phyloP scores from a whole-genome alignment of 2,113 vertebrate genomes.

The Callospermophilus lateralis region DNA sequence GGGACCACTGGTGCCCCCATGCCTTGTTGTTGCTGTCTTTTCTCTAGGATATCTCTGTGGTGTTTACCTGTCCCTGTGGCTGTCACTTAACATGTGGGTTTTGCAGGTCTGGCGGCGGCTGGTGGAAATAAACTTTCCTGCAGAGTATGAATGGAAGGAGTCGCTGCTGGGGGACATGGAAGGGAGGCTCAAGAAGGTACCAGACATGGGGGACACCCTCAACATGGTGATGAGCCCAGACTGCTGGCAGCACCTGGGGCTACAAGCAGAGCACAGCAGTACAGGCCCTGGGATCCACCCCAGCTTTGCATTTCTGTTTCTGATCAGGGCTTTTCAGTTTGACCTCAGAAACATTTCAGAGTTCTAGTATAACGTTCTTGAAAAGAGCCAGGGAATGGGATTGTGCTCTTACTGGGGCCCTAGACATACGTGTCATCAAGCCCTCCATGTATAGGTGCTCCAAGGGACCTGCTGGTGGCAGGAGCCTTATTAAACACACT shows the following conservation, averaged over 20 bases:
- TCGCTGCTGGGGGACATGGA: constrained; percentile 89
- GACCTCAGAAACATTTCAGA: accelerated
- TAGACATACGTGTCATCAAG: accelerated
- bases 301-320: background rate
- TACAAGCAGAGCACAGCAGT: accelerated
- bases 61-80: background rate
- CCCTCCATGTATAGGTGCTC: accelerated
- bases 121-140: constrained; percentile 89
- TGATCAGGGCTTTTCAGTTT: background rate
- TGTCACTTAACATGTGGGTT: background rate
- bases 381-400: background rate
- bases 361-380: background rate
- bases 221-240: accelerated
- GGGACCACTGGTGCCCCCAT: background rate
- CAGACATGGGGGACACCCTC: accelerated
- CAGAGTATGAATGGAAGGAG: constrained; percentile 87
- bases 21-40: background rate
- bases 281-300: accelerated
- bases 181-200: constrained; percentile 91
- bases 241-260: accelerated
- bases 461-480: background rate
- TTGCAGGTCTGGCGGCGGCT: constrained; percentile 91
- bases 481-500: too few relatives aligned
- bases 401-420: accelerated
- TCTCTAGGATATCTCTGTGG: background rate